Percentiles rank a stretch among this genome's conserved stretches.
These are phyloP conservation scores for Sisor rabdophorus DNA, from an alignment of 2,113 vertebrate genomes.

Conservation along the genomic window DNA sequence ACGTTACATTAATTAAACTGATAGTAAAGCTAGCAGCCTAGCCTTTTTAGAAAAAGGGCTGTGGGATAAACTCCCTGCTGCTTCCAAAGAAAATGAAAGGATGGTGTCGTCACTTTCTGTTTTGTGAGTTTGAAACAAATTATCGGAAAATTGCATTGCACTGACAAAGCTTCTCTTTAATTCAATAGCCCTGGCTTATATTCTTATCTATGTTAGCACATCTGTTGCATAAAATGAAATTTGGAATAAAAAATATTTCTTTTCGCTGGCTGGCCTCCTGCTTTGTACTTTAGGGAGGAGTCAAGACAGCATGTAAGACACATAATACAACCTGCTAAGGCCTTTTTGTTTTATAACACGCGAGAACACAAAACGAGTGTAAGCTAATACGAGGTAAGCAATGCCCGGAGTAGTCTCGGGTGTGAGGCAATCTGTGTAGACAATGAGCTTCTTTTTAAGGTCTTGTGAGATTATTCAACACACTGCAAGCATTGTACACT, in stretches of 20 bases:
- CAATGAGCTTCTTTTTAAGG: background rate
- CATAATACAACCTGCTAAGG: constrained; percentile 17
- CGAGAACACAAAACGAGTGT: constrained; percentile 12
- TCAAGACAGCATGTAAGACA: constrained; percentile 26
- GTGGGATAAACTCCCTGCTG: constrained; percentile 14
- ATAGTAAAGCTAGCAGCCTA: background rate
- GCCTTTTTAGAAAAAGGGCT: constrained; percentile 4
- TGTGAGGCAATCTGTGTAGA: background rate
- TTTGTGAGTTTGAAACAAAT: constrained; percentile 11
- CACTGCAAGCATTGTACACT: background rate
- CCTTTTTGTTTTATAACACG: constrained; percentile 17
- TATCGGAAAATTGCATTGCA: constrained; percentile 9
- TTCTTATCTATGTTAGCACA: constrained; percentile 28
- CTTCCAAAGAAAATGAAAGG: background rate
- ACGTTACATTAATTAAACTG: constrained; percentile 9
- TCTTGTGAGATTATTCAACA: constrained; percentile 13
- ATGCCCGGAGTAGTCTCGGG: background rate
- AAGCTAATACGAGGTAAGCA: background rate
- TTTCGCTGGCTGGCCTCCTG: constrained; percentile 26
- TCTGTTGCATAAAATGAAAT: constrained; percentile 47
- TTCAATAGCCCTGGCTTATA: constrained; percentile 12
- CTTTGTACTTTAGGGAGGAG: background rate
- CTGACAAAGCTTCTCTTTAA: constrained; percentile 19
- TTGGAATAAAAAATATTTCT: constrained; percentile 19
- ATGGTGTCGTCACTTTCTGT: background rate